Conservation (phyloP, 2,113 vertebrate species). For the Alectura lathami region DNA sequence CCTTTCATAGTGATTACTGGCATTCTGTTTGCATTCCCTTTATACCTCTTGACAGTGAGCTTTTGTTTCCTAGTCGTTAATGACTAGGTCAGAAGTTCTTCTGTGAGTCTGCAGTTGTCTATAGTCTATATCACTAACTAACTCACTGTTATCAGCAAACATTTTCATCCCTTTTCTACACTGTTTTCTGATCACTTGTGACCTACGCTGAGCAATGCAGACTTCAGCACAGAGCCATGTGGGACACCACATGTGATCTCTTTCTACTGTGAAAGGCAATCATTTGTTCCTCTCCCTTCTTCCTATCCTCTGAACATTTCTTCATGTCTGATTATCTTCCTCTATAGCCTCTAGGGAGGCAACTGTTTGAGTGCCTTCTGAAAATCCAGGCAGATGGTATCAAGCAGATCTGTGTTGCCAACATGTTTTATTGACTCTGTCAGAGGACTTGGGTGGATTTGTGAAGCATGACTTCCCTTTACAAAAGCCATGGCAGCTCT, state of each 20-base stretch:
- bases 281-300: neutral
- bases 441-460: neutral
- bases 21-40: neutral
- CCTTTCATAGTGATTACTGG: neutral
- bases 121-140: neutral
- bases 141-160: neutral
- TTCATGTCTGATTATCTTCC: slow-evolving; percentile 6
- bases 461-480: neutral
- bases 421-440: neutral
- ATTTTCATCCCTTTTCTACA: neutral
- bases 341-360: neutral
- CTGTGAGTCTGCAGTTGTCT: neutral
- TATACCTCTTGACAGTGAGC: neutral
- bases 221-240: neutral
- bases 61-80: neutral
- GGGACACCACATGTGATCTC: neutral
- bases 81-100: neutral
- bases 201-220: neutral
- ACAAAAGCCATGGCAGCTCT: neutral
- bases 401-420: slow-evolving; percentile 3
- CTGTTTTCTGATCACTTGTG: neutral
- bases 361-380: neutral
- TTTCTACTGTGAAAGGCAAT: neutral
- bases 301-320: slow-evolving; percentile 6
- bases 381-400: slow-evolving; percentile 30